These are phyloP conservation scores for Spea bombifrons DNA, from an alignment of 2,113 vertebrate species.

Conservation along the genomic window DNA sequence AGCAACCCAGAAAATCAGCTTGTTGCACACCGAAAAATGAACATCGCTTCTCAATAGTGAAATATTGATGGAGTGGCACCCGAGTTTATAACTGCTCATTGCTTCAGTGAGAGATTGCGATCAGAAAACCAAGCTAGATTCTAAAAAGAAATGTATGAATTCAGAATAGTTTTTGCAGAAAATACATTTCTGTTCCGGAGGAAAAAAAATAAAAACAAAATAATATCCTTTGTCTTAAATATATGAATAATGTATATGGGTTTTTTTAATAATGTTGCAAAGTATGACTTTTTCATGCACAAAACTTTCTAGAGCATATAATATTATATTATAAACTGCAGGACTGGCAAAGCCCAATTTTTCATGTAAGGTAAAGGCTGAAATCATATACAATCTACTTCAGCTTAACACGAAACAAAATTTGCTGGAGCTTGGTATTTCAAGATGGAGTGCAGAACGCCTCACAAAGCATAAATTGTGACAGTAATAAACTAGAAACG, in stretches of 20 bases:
- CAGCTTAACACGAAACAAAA: constrained; percentile 38
- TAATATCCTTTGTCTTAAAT: constrained; percentile 27
- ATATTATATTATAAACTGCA: constrained; percentile 6
- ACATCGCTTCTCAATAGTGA: constrained; percentile 13
- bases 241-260: constrained; percentile 12
- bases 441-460: constrained; percentile 45
- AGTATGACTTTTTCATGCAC: not conserved
- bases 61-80: constrained; percentile 5
- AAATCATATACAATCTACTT: constrained; percentile 38
- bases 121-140: constrained; percentile 7
- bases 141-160: not conserved
- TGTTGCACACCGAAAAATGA: constrained; percentile 24
- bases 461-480: constrained; percentile 44
- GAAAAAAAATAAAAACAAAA: constrained; percentile 21
- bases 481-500: constrained; percentile 45
- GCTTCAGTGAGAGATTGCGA: not conserved
- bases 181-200: not conserved
- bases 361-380: constrained; percentile 25
- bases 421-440: constrained; percentile 46
- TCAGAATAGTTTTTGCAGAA: constrained; percentile 13
- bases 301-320: constrained; percentile 21
- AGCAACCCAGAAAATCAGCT: constrained; percentile 12
- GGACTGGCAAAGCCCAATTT: not conserved
- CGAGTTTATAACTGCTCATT: constrained; percentile 23
- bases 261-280: constrained; percentile 11